Percentiles rank a stretch among this genome's conserved stretches.
Evolutionary conservation across 2,797 vertebrate species (phyloP).

Genomic region (Pseudochaenichthys georgianus): DNA sequence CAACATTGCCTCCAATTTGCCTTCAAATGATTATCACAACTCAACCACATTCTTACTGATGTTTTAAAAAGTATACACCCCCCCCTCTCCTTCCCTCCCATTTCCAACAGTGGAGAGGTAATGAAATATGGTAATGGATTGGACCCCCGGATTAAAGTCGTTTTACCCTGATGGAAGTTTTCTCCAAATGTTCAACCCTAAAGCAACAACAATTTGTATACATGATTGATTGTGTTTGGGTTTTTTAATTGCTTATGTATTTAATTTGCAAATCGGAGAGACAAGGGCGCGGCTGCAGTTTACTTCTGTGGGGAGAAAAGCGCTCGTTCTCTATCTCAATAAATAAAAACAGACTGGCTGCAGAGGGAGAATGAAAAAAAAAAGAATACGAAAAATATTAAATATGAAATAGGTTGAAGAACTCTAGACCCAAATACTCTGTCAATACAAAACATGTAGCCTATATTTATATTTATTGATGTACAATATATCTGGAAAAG

Average conservation of each 20-base stretch:
- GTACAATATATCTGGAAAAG: too few species aligned
- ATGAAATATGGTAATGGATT: constrained; percentile 83
- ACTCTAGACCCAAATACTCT: constrained; percentile 1
- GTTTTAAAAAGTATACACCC: constrained; percentile 70
- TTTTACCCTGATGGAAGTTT: constrained; percentile 83
- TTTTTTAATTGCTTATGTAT: constrained; percentile 85
- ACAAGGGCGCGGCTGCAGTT: constrained; percentile 67
- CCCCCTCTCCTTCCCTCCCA: constrained; percentile 37
- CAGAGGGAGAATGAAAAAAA: constrained; percentile 19
- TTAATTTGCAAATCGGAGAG: constrained; percentile 83
- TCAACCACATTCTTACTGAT: constrained; percentile 72
- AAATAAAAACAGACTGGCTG: constrained; percentile 62
- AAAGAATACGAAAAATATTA: neutral
- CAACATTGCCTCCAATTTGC: constrained; percentile 70
- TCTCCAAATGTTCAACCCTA: constrained; percentile 80
- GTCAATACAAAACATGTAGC: neutral
- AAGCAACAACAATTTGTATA: constrained; percentile 85
- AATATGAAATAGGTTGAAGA: neutral
- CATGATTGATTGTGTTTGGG: constrained; percentile 84
- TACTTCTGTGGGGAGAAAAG: constrained; percentile 52
- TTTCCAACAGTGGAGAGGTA: constrained; percentile 76
- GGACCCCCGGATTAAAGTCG: constrained; percentile 81
- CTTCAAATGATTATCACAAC: constrained; percentile 78
- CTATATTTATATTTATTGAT: too few species aligned
- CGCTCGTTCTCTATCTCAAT: constrained; percentile 50